phyloP scores from a whole-genome alignment of 2,113 vertebrate genomes.

The Calyptommatus sinebrachiatus region DNA sequence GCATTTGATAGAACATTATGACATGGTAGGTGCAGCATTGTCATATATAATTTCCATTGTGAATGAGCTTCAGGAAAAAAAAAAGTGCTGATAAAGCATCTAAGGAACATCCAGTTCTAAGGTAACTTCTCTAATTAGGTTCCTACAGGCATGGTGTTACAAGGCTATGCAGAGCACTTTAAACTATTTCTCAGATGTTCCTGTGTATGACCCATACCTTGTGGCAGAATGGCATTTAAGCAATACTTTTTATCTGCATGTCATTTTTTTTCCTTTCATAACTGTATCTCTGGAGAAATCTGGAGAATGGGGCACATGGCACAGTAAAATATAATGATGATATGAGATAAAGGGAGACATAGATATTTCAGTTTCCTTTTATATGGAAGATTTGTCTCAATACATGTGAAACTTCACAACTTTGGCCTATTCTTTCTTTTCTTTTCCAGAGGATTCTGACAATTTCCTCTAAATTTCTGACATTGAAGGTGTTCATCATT shows the following conservation, averaged over 20 bases:
- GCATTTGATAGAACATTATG: background rate
- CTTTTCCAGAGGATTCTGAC: background rate
- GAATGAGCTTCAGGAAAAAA: background rate
- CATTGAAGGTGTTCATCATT: no score
- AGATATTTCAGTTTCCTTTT: background rate
- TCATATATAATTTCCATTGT: slow-evolving; percentile 4
- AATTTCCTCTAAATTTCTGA: background rate
- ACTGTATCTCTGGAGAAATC: slow-evolving; percentile 10
- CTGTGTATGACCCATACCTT: background rate
- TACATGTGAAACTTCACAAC: background rate
- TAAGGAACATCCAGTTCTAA: slow-evolving; percentile 32
- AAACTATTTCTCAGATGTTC: slow-evolving; percentile 6
- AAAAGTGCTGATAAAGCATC: slow-evolving; percentile 35
- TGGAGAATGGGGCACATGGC: background rate
- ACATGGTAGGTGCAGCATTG: background rate
- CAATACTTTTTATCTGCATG: background rate
- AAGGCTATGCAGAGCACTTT: slow-evolving; percentile 12
- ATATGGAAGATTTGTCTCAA: background rate
- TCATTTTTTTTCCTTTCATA: background rate
- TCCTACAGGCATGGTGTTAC: background rate
- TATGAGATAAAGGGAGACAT: background rate
- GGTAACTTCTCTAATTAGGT: slow-evolving; percentile 29
- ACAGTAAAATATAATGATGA: background rate
- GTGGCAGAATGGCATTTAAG: background rate
- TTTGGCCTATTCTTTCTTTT: background rate